Evolutionary conservation across 2,888 invertebrate species (phyloP).

Genomic region (Troglohyphantes excavatus): DNA sequence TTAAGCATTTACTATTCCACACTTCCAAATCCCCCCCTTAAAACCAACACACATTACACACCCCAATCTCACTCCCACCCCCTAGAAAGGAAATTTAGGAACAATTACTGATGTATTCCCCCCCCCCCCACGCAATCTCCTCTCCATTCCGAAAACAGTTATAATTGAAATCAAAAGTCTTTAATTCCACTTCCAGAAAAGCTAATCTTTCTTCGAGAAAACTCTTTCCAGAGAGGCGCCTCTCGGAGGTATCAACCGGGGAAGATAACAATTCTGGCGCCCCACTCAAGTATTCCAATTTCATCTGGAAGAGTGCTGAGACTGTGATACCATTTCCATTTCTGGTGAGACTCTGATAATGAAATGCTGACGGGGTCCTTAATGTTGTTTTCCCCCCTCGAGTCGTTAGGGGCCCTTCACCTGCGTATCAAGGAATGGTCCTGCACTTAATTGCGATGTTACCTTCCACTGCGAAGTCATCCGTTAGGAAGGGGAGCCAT

Average conservation of each 20-base stretch:
- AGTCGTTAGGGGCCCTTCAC: constrained; percentile 49
- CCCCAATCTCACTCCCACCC: too few relatives aligned
- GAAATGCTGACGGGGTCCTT: constrained; percentile 63
- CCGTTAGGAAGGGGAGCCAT: constrained; percentile 34
- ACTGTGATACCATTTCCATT: constrained; percentile 58
- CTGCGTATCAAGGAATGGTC: constrained; percentile 45
- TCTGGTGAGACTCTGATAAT: constrained; percentile 38
- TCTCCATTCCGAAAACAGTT: constrained; percentile 2
- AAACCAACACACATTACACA: not conserved
- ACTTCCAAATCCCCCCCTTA: not conserved
- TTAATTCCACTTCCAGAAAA: constrained; percentile 23
- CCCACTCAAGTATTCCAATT: constrained; percentile 41
- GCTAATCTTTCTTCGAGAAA: constrained; percentile 16
- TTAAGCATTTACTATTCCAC: not conserved
- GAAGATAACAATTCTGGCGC: constrained; percentile 21
- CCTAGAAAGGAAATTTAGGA: constrained; percentile 39
- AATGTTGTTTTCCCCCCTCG: constrained; percentile 67
- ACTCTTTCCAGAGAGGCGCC: not conserved
- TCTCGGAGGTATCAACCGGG: not conserved
- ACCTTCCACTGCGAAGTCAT: constrained; percentile 44
- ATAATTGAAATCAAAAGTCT: constrained; percentile 57
- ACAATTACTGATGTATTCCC: constrained; percentile 21
- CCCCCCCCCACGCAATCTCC: not conserved
- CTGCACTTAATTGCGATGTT: constrained; percentile 61
- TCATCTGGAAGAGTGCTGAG: constrained; percentile 27